Evolutionary conservation across 1,140 invertebrate species (phyloP).

Genomic region (Bombus pascuorum): DNA sequence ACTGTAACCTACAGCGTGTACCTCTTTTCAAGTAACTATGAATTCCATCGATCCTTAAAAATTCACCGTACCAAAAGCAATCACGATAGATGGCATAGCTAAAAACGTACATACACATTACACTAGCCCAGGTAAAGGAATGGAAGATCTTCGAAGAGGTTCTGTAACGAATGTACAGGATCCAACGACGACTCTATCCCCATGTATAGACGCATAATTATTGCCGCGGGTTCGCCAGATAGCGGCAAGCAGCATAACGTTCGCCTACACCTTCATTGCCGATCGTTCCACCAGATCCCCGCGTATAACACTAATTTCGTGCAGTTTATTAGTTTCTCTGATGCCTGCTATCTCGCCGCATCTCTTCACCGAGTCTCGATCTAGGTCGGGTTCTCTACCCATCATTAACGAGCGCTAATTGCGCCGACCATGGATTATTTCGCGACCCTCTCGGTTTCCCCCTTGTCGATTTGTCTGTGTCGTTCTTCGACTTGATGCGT

Average conservation of each 20-base stretch:
- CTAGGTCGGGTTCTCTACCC: not conserved
- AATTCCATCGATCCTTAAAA: not conserved
- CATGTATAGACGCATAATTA: constrained; percentile 37
- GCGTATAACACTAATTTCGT: constrained; percentile 35
- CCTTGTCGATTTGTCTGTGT: constrained; percentile 18
- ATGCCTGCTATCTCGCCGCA: constrained; percentile 40
- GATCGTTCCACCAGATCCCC: not conserved
- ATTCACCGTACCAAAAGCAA: not conserved
- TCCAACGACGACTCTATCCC: constrained; percentile 34
- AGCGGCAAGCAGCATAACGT: not conserved
- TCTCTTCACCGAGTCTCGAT: not conserved
- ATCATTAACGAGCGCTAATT: constrained; percentile 47
- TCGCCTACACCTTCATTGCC: constrained; percentile 34
- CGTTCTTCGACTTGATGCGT: not conserved
- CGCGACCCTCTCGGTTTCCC: not conserved
- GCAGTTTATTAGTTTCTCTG: constrained; percentile 48
- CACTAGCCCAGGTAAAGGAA: not conserved
- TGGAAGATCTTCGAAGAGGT: not conserved
- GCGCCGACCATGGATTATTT: constrained; percentile 24
- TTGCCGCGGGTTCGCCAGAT: constrained; percentile 7
- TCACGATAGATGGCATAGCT: not conserved
- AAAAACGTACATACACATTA: not conserved
- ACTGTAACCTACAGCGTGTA: too few species aligned
- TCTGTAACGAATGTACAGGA: constrained; percentile 19
- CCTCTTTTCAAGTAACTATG: too few species aligned